phyloP scores from a whole-genome alignment of 1,140 invertebrate genomes.

The Microplitis demolitor region DNA sequence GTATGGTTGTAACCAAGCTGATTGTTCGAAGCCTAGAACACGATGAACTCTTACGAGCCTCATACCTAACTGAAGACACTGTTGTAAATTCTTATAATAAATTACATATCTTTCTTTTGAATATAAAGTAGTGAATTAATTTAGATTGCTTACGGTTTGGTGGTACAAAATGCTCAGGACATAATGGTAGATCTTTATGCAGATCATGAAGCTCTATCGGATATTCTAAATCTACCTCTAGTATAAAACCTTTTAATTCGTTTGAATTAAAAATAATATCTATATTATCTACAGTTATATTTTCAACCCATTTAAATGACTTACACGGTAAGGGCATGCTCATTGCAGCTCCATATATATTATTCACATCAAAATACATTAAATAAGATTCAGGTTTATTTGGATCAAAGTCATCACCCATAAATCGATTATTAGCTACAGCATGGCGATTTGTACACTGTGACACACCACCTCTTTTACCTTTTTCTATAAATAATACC shows the following conservation, averaged over 20 bases:
- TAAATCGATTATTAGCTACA: constrained; percentile 58
- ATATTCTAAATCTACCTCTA: neutral
- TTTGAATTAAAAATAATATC: neutral
- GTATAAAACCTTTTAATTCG: neutral
- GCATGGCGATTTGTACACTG: constrained; percentile 49
- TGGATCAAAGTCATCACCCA: constrained; percentile 51
- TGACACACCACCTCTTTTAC: constrained; percentile 48
- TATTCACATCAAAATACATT: constrained; percentile 63
- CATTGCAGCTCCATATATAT: constrained; percentile 64
- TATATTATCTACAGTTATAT: neutral
- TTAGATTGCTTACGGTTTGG: constrained; percentile 39
- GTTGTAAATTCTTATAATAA: constrained; percentile 61
- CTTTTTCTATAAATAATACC: constrained; percentile 45
- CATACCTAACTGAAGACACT: constrained; percentile 57
- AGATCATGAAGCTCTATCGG: neutral
- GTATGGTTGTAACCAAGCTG: constrained; percentile 57
- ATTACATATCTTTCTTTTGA: constrained; percentile 59
- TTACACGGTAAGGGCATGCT: constrained; percentile 41
- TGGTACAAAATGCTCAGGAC: constrained; percentile 38
- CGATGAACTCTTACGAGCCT: constrained; percentile 59
- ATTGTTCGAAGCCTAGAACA: constrained; percentile 62
- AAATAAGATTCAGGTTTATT: constrained; percentile 46
- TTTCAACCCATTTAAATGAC: constrained; percentile 55
- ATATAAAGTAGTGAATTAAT: constrained; percentile 48
- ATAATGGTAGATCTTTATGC: neutral